Conservation (phyloP, 1,140 invertebrate genomes). For the Drosophila punjabiensis region DNA sequence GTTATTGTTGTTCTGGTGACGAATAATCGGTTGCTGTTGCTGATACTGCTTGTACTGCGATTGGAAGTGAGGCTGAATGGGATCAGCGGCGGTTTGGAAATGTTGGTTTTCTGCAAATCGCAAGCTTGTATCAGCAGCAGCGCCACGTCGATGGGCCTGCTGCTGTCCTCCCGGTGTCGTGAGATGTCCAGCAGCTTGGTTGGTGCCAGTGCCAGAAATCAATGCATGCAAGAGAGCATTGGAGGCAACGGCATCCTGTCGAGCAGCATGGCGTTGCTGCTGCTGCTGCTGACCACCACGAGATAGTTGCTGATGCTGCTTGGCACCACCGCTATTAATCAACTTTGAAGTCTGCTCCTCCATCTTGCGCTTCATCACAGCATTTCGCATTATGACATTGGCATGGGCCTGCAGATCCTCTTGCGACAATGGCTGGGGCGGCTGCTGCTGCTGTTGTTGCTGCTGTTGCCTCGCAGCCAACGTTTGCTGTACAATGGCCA, state of each 20-base stretch:
- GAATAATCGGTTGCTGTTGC: conserved; percentile 19
- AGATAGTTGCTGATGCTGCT: conserved; percentile 40
- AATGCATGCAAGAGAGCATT: conserved; percentile 67
- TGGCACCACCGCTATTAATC: conserved; percentile 36
- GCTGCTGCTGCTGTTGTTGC: conserved; percentile 45
- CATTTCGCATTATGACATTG: conserved; percentile 82
- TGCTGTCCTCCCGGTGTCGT: conserved; percentile 18
- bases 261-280: conserved; percentile 26
- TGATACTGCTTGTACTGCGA: conserved; percentile 45
- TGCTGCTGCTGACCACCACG: conserved; percentile 22
- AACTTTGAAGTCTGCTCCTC: conserved; percentile 74
- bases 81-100: conserved; percentile 47
- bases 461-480: conserved; percentile 70
- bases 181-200: conserved; percentile 9
- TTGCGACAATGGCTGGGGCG: conserved; percentile 64
- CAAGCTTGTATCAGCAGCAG: conserved; percentile 9
- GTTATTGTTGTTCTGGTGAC: conserved; percentile 43
- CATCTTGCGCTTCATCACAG: conserved; percentile 80
- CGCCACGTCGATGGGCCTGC: conserved; percentile 21
- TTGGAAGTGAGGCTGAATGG: conserved; percentile 36
- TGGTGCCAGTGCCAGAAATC: conserved; percentile 56
- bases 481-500: conserved; percentile 76
- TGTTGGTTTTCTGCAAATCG: conserved; percentile 49
- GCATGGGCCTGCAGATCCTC: conserved; percentile 80
- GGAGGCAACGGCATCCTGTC: conserved; percentile 45